Evolutionary conservation across 2,113 vertebrate species (phyloP).

Genomic region (Axis porcinus): DNA sequence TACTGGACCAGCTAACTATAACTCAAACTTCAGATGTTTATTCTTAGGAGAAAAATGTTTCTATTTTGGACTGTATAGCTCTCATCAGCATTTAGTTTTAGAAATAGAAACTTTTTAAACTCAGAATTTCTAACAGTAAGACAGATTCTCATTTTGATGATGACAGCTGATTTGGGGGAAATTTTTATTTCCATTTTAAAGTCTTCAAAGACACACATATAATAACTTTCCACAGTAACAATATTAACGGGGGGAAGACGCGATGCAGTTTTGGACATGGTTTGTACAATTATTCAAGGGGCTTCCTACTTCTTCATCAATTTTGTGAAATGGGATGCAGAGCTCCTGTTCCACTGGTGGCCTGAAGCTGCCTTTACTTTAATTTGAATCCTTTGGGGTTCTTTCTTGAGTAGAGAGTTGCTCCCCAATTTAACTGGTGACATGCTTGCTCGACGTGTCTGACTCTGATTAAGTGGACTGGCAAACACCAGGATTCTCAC

Average conservation of each 20-base stretch:
- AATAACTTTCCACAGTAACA: conserved; percentile 57
- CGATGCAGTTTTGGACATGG: background rate
- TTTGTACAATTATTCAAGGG: conserved; percentile 26
- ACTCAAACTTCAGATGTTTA: conserved; percentile 71
- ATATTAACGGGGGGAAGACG: conserved; percentile 51
- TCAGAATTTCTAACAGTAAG: conserved; percentile 72
- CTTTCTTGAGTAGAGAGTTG: background rate
- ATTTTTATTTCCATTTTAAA: conserved; percentile 76
- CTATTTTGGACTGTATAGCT: conserved; percentile 74
- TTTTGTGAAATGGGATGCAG: background rate
- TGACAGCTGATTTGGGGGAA: conserved; percentile 74
- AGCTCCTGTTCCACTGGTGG: background rate
- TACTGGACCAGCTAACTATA: conserved; percentile 67
- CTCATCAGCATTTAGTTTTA: conserved; percentile 76
- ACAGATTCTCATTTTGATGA: conserved; percentile 77
- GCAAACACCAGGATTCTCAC: background rate
- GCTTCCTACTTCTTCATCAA: conserved; percentile 16
- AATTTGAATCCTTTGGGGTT: background rate
- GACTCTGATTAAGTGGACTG: no score
- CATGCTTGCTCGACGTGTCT: background rate
- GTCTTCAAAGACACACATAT: conserved; percentile 65
- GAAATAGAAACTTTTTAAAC: conserved; percentile 75
- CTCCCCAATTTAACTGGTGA: background rate
- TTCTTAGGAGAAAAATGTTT: conserved; percentile 51
- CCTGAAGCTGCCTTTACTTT: background rate